Base-by-base conservation (phyloP, 2,888 invertebrate species). In the Xylophagus ater region DNA sequence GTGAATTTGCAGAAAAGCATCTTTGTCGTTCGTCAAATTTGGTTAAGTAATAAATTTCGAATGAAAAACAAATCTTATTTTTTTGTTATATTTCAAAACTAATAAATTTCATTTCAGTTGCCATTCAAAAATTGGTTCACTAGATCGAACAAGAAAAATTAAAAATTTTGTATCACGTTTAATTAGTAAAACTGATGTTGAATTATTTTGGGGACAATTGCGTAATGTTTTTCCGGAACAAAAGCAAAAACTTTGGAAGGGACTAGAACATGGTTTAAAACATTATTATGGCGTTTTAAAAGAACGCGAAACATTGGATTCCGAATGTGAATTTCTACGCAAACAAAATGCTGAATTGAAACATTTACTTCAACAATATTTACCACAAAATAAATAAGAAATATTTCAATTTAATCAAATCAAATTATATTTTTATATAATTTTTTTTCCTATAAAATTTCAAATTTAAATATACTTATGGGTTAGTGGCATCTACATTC, bases 321-420 rank as follows among this genome's bases (percentile, higher is more conserved):
- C 68, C 0, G 80, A 85, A 52, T 79, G 81, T 3, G 63, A 73
- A 13, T 66, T 64, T 36, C 55, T 85, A 14, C 71, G 78, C 4
- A 69, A 67, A 38, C 79, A 81, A 51, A 86, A 86, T 58, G 59
- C 63, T 2, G 81, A 84, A 43, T 59, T 87, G 34, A 72, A 76
- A 15, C 70, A 75, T 40, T 63, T 87, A 34, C 65, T 85, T 30
- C 71, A 74, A 44, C 76, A 75, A 47, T 73, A 76, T 33, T 59
- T 72, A 42, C 69, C 69, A 26, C 20, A 36, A 13, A 29, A 17
- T 28, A 21, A 31, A 28, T 8, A 30, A 15, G 8, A 13, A 30
- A 18, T 21, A n/a, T n/a, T n/a, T n/a, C n/a, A n/a, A n/a, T n/a
- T n/a, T n/a, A n/a, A n/a, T n/a, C n/a, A n/a, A n/a, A n/a, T n/a